phyloP scores from a whole-genome alignment of 2,888 invertebrate genomes.

The Xylota sylvarum region DNA sequence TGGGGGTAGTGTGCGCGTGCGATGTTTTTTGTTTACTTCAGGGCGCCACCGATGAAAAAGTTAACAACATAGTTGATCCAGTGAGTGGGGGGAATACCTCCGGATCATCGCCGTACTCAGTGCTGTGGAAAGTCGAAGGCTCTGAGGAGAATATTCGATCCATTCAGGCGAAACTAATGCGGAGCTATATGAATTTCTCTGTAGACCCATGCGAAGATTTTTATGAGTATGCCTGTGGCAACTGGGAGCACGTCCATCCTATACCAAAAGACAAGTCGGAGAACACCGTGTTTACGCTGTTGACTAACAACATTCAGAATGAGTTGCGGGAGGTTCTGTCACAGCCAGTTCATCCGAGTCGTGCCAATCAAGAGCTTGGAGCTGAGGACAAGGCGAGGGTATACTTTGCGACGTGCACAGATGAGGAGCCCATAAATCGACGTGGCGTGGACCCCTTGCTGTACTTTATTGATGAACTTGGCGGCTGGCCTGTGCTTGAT shows the following conservation, averaged over 20 bases:
- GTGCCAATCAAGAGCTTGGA: slow-evolving; percentile 47
- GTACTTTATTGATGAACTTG: slow-evolving; percentile 67
- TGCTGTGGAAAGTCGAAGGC: slow-evolving; percentile 63
- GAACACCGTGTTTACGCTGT: slow-evolving; percentile 63
- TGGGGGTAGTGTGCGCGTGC: slow-evolving; percentile 24
- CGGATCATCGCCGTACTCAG: slow-evolving; percentile 51
- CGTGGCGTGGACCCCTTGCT: slow-evolving; percentile 65
- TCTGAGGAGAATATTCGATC: slow-evolving; percentile 54
- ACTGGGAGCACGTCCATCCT: slow-evolving; percentile 67
- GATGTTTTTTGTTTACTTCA: slow-evolving; percentile 45
- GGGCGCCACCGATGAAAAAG: slow-evolving; percentile 18
- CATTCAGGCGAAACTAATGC: slow-evolving; percentile 67
- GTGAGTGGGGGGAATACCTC: slow-evolving; percentile 23
- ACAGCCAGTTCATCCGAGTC: slow-evolving; percentile 16
- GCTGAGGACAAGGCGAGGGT: slow-evolving; percentile 70
- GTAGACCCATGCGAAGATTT: slow-evolving; percentile 74
- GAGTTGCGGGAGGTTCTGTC: slow-evolving; percentile 61
- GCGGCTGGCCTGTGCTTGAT: slow-evolving; percentile 75
- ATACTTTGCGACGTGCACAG: slow-evolving; percentile 60
- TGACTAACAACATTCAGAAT: slow-evolving; percentile 66
- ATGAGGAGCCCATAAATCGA: slow-evolving; percentile 61
- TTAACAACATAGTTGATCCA: slow-evolving; percentile 2
- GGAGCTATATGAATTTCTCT: slow-evolving; percentile 65
- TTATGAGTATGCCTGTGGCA: slow-evolving; percentile 76
- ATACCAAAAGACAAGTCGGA: slow-evolving; percentile 73